These are phyloP conservation scores for Gadus macrocephalus DNA, from an alignment of 2,113 vertebrate genomes.

Conservation along the genomic window DNA sequence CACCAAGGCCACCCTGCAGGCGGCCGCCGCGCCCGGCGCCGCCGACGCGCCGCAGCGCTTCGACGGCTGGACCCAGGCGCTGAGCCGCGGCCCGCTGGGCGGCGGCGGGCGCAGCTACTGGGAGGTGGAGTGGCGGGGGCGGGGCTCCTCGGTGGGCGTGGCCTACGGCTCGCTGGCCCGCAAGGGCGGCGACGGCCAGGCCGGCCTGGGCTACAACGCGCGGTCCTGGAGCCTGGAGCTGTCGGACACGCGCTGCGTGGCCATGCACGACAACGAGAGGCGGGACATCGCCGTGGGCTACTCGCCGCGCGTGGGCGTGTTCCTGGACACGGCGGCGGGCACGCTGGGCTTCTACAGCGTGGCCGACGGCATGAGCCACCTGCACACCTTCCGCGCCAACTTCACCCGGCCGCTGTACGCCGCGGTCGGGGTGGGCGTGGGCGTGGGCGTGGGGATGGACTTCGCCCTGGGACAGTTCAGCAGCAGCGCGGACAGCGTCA, in stretches of 20 bases:
- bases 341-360: conserved; percentile 74
- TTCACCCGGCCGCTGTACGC: conserved; percentile 71
- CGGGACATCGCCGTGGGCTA: conserved; percentile 66
- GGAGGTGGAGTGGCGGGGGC: conserved; percentile 76
- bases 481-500: conserved; percentile 68
- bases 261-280: conserved; percentile 79
- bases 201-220: conserved; percentile 76
- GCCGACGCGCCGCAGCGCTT: conserved; percentile 60
- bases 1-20: conserved; percentile 67
- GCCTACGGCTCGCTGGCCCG: conserved; percentile 65
- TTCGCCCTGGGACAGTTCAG: conserved; percentile 72
- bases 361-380: conserved; percentile 66
- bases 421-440: conserved; percentile 68
- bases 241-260: conserved; percentile 78
- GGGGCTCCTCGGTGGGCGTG: conserved; percentile 73
- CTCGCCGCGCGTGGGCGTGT: conserved; percentile 75
- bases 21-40: conserved; percentile 28
- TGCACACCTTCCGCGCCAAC: conserved; percentile 71
- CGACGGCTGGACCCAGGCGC: conserved; percentile 74
- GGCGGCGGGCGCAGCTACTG: conserved; percentile 71
- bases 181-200: conserved; percentile 71
- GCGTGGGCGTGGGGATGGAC: conserved; percentile 72
- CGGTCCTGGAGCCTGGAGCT: conserved; percentile 81
- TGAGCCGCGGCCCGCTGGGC: conserved; percentile 68
- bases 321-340: conserved; percentile 58